phyloP scores from a whole-genome alignment of 2,797 vertebrate genomes.

The Erpetoichthys calabaricus region DNA sequence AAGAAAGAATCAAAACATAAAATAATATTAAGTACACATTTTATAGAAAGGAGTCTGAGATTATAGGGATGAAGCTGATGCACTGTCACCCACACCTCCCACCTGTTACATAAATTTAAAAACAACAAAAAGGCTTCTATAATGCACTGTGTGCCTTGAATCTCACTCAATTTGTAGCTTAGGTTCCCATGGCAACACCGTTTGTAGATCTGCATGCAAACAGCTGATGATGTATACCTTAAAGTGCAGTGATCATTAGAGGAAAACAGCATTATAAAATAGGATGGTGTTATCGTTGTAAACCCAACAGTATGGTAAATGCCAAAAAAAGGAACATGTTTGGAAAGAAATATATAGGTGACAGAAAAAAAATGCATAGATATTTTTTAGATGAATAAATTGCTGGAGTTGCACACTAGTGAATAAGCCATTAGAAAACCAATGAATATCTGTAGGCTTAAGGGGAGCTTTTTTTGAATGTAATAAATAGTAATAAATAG shows the following conservation, averaged over 20 bases:
- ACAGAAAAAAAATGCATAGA: no score
- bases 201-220: slow-evolving; percentile 16
- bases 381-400: no score
- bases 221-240: slow-evolving; percentile 17
- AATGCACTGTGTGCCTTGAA: slow-evolving; percentile 26
- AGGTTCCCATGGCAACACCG: slow-evolving; percentile 43
- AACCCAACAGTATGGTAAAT: no score
- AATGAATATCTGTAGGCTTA: no score
- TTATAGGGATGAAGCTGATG: slow-evolving; percentile 26
- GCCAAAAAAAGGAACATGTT: no score
- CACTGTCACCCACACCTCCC: slow-evolving; percentile 38
- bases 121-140: slow-evolving; percentile 16
- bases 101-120: slow-evolving; percentile 36
- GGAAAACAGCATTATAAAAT: not conserved
- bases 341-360: no score
- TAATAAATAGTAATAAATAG: no score
- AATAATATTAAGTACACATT: slow-evolving; percentile 35
- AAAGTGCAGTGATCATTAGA: slow-evolving; percentile 11
- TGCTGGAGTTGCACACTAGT: no score
- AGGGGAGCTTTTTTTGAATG: no score
- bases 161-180: slow-evolving; percentile 23
- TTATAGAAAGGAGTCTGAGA: slow-evolving; percentile 28
- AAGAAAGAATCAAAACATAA: slow-evolving; percentile 18
- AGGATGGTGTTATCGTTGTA: no score
- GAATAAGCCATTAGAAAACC: no score